These are phyloP conservation scores for Oeneis ivallda DNA, from an alignment of 2,888 invertebrate genomes.

Conservation along the genomic window DNA sequence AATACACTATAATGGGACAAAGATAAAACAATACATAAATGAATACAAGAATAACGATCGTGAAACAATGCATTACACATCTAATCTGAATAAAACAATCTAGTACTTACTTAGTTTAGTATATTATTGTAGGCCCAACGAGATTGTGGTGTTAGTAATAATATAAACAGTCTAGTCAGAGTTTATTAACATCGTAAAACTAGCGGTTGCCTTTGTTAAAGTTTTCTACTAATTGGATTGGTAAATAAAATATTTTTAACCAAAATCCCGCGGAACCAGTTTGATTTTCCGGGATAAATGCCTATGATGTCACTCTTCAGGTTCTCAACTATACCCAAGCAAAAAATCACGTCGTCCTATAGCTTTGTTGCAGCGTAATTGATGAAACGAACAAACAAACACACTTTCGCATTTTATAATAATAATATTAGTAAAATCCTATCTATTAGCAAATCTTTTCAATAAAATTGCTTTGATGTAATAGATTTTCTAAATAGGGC, in stretches of 20 bases:
- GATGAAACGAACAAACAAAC: too few relatives aligned
- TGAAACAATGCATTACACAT: constrained; percentile 21
- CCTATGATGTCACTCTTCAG: too few relatives aligned
- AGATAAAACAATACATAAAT: constrained; percentile 21
- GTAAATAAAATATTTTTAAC: too few relatives aligned
- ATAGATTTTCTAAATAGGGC: background rate
- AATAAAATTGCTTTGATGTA: background rate
- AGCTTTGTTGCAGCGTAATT: too few relatives aligned
- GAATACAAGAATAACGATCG: constrained; percentile 22
- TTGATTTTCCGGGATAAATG: too few relatives aligned
- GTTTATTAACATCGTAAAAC: background rate
- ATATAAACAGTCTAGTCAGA: constrained; percentile 1
- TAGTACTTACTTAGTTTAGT: constrained; percentile 8
- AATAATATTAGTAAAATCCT: too few relatives aligned
- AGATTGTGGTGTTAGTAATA: constrained; percentile 18
- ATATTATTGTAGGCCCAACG: constrained; percentile 5
- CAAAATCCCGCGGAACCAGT: too few relatives aligned
- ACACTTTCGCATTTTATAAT: too few relatives aligned
- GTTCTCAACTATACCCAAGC: too few relatives aligned
- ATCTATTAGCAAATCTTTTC: background rate
- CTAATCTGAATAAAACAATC: constrained; percentile 23
- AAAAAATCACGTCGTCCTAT: too few relatives aligned
- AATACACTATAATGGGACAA: constrained; percentile 12
- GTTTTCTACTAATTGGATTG: background rate
- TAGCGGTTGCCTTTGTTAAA: background rate